A percentile compares a stretch with the other conserved stretches of the same genome.
Evolutionary conservation across 2,113 vertebrate species (phyloP).

Genomic region (Vidua macroura): DNA sequence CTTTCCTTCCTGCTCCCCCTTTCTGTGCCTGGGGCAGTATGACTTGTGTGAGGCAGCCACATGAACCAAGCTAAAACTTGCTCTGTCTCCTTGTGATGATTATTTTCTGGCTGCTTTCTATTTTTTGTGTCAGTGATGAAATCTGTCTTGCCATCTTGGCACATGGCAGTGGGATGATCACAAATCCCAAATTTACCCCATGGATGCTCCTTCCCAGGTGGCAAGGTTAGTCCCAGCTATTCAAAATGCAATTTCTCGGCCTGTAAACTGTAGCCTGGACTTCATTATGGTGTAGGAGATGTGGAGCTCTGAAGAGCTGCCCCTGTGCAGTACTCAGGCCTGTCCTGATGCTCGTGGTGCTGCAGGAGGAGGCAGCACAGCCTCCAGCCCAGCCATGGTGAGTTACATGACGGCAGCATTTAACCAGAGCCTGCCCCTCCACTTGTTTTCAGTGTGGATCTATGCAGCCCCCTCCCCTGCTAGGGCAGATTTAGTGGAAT

Average conservation of each 20-base stretch:
- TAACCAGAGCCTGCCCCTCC: not conserved
- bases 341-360: not conserved
- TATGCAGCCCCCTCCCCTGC: not conserved
- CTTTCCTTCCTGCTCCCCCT: not conserved
- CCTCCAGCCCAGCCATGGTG: not conserved
- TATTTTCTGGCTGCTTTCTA: not conserved
- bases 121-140: not conserved
- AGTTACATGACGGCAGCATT: not conserved
- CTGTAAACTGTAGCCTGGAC: not conserved
- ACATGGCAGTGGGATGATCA: not conserved
- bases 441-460: not conserved
- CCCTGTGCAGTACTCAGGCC: not conserved
- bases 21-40: not conserved
- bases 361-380: rapidly evolving
- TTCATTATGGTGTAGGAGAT: not conserved
- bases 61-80: not conserved
- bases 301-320: not conserved
- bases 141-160: not conserved
- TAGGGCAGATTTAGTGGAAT: not conserved
- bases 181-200: not conserved
- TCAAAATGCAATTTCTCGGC: not conserved
- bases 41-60: not conserved
- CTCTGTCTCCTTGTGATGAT: not conserved
- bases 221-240: not conserved
- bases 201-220: not conserved